These are phyloP conservation scores for Anoura caudifer DNA, from an alignment of 2,113 vertebrate genomes.

Conservation along the genomic window DNA sequence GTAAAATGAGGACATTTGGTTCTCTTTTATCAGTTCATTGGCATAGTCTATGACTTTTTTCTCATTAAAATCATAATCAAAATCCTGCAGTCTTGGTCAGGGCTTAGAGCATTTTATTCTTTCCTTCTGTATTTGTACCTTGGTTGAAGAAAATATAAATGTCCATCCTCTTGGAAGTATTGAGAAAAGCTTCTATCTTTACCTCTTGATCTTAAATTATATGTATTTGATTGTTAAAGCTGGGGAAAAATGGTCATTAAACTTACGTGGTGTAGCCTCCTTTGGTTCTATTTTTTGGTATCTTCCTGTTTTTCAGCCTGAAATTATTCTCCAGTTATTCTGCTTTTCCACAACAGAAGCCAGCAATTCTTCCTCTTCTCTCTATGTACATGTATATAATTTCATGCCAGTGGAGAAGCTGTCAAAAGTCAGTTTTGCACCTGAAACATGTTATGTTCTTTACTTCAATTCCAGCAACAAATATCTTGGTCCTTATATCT, in stretches of 20 bases:
- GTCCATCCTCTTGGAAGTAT: neutral
- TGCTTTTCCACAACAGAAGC: neutral
- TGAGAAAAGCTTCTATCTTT: neutral
- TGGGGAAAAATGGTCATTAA: accelerated
- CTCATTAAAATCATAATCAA: neutral
- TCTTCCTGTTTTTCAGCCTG: neutral
- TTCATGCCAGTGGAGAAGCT: neutral
- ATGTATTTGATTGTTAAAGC: neutral
- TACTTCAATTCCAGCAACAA: neutral
- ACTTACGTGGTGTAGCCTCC: neutral
- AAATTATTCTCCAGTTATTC: neutral
- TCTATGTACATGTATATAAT: neutral
- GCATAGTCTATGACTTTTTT: neutral
- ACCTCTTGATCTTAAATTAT: neutral
- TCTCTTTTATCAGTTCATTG: neutral
- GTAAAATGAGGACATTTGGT: neutral
- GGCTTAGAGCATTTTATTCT: neutral
- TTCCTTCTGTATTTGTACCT: neutral
- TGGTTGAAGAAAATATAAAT: neutral
- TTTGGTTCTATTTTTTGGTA: neutral
- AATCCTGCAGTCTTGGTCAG: neutral
- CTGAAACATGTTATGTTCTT: neutral
- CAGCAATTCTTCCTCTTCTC: neutral
- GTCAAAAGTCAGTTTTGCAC: neutral
- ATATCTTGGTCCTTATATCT: neutral